Evolutionary conservation across 1,140 invertebrate genomes (phyloP).

Genomic region (Dufourea novaeangliae): DNA sequence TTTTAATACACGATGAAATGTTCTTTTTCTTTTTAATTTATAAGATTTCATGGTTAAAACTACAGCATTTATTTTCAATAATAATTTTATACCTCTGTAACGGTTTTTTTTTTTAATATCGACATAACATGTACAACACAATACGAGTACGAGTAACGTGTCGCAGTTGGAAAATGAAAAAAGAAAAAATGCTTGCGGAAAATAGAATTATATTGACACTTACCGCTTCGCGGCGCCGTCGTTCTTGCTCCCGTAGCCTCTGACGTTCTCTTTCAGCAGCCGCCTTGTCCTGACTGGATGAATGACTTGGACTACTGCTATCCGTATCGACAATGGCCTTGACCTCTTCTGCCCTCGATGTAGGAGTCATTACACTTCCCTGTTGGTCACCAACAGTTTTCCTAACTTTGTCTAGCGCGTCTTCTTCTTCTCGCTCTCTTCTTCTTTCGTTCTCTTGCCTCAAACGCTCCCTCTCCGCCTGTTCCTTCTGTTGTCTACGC

Average conservation of each 20-base stretch:
- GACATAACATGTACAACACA: neutral
- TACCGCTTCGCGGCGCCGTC: slow-evolving; percentile 94
- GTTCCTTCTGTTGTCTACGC: slow-evolving; percentile 89
- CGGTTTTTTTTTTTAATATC: neutral
- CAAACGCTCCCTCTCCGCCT: slow-evolving; percentile 90
- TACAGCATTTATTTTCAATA: neutral
- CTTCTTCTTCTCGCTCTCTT: slow-evolving; percentile 90
- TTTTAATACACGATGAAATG: too few species aligned
- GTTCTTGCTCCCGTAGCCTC: slow-evolving; percentile 92
- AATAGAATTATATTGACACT: slow-evolving; percentile 77
- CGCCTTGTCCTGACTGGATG: slow-evolving; percentile 85
- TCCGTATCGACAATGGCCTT: slow-evolving; percentile 82
- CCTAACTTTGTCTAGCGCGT: slow-evolving; percentile 87
- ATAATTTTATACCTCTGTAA: too few species aligned
- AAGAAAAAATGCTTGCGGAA: neutral
- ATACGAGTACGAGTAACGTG: neutral
- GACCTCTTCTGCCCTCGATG: slow-evolving; percentile 82
- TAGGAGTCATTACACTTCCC: slow-evolving; percentile 63
- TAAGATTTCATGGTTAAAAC: too few species aligned
- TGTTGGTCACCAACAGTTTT: slow-evolving; percentile 82
- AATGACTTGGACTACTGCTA: slow-evolving; percentile 83
- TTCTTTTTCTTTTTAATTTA: too few species aligned
- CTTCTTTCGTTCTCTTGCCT: slow-evolving; percentile 90
- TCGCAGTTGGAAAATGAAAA: neutral
- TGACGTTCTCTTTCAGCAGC: slow-evolving; percentile 90